These are phyloP conservation scores for Triplophysa siluroides DNA, from an alignment of 2,113 vertebrate species.

Conservation along the genomic window DNA sequence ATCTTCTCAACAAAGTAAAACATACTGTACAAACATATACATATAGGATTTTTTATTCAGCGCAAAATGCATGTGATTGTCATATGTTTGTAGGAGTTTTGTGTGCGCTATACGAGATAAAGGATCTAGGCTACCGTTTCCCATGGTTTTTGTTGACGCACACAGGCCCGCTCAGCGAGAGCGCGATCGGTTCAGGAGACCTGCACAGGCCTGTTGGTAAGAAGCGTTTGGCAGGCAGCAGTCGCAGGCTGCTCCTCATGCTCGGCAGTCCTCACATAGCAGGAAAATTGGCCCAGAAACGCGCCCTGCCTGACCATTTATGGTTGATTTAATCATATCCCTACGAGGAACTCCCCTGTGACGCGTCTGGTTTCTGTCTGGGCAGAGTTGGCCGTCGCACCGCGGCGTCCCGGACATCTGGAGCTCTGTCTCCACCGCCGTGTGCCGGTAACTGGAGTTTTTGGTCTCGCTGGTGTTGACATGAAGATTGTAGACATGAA, in stretches of 20 bases:
- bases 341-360: conserved; percentile 56
- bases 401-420: conserved; percentile 51
- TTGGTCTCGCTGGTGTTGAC: conserved; percentile 44
- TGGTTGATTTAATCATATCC: conserved; percentile 59
- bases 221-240: conserved; percentile 40
- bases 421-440: conserved; percentile 39
- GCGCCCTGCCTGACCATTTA: conserved; percentile 56
- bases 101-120: not conserved
- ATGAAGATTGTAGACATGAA: conserved; percentile 48
- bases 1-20: too few species aligned
- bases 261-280: conserved; percentile 50
- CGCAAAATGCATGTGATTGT: too few species aligned
- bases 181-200: not conserved
- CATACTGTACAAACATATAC: too few species aligned
- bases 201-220: conserved; percentile 49
- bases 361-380: conserved; percentile 60
- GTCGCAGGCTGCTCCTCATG: conserved; percentile 40
- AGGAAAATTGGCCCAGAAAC: conserved; percentile 54
- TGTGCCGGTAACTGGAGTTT: conserved; percentile 52
- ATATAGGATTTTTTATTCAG: too few species aligned
- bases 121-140: not conserved
- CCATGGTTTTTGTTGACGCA: not conserved
- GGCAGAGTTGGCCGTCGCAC: conserved; percentile 48
- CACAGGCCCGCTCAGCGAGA: not conserved
- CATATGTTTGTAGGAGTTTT: not conserved